A percentile compares a stretch with the other conserved stretches of the same genome.
These are phyloP conservation scores for Onychomys leucogaster DNA, from an alignment of 2,797 vertebrate genomes.

Conservation along the genomic window DNA sequence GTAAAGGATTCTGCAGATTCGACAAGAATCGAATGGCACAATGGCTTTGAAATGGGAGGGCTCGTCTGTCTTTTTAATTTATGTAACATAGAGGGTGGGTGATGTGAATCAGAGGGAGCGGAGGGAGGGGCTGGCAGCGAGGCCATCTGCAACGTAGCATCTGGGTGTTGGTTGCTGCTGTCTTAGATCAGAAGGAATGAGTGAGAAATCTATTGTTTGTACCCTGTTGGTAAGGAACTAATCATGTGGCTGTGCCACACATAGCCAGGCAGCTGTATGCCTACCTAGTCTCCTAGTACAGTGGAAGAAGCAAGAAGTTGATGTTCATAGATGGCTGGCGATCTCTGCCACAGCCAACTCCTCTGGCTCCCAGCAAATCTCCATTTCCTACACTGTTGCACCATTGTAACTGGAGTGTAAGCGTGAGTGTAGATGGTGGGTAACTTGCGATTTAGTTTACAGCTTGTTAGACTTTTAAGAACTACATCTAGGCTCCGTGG, in stretches of 20 bases:
- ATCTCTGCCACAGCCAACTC: neutral
- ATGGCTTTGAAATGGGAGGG: slow-evolving; percentile 18
- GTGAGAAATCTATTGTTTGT: neutral
- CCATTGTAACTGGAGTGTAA: neutral
- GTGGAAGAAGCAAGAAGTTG: neutral
- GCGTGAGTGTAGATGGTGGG: neutral
- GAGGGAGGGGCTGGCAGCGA: neutral
- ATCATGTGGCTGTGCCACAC: neutral
- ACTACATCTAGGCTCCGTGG: neutral
- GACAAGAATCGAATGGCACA: neutral
- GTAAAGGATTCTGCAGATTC: neutral
- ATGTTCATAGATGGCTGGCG: neutral
- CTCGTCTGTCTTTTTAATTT: neutral
- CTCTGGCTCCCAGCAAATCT: neutral
- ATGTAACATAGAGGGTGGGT: neutral
- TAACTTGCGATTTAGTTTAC: neutral
- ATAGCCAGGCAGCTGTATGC: neutral
- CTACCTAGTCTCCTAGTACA: neutral
- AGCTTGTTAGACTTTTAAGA: neutral
- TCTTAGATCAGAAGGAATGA: neutral
- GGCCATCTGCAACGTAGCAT: neutral
- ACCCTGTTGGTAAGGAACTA: neutral
- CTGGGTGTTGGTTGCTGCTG: neutral
- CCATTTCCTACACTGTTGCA: neutral
- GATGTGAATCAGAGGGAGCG: neutral